Conservation (phyloP, 2,113 vertebrate species). For the Blennius ocellaris region DNA sequence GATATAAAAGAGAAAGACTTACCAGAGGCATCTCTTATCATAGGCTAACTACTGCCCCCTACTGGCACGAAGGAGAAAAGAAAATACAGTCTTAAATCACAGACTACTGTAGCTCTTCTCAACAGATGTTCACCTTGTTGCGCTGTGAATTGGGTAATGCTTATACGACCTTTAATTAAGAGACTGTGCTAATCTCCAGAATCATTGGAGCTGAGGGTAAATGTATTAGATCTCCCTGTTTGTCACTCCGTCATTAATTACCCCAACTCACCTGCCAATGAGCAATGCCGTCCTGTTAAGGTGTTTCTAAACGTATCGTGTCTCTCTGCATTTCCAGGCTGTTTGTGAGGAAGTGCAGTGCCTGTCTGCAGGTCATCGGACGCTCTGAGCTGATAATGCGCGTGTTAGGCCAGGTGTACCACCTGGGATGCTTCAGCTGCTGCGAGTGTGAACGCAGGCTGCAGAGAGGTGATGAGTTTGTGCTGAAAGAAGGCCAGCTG, state of each 20-base stretch:
- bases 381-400: slow-evolving; percentile 92
- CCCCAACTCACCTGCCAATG: slow-evolving; percentile 23
- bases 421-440: slow-evolving; percentile 91
- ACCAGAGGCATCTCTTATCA: slow-evolving; percentile 10
- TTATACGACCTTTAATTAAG: slow-evolving; percentile 78
- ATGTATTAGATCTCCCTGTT: slow-evolving; percentile 48
- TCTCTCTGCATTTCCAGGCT: slow-evolving; percentile 78
- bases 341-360: slow-evolving; percentile 91
- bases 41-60: slow-evolving; percentile 77
- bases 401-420: slow-evolving; percentile 90
- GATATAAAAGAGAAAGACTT: slow-evolving; percentile 19
- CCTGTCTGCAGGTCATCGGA: slow-evolving; percentile 88
- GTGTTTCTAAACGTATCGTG: too few species aligned
- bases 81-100: slow-evolving; percentile 32
- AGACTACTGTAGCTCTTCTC: slow-evolving; percentile 60
- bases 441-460: slow-evolving; percentile 92
- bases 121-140: slow-evolving; percentile 80
- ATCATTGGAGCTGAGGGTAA: slow-evolving; percentile 55
- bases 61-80: slow-evolving; percentile 49
- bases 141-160: slow-evolving; percentile 76
- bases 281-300: slow-evolving; percentile 1
- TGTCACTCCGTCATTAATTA: slow-evolving; percentile 57
- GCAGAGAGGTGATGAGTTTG: slow-evolving; percentile 91
- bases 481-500: slow-evolving; percentile 92
- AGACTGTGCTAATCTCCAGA: slow-evolving; percentile 65